Evolutionary conservation across 2,797 vertebrate species (phyloP).

Genomic region (Danio choprae): DNA sequence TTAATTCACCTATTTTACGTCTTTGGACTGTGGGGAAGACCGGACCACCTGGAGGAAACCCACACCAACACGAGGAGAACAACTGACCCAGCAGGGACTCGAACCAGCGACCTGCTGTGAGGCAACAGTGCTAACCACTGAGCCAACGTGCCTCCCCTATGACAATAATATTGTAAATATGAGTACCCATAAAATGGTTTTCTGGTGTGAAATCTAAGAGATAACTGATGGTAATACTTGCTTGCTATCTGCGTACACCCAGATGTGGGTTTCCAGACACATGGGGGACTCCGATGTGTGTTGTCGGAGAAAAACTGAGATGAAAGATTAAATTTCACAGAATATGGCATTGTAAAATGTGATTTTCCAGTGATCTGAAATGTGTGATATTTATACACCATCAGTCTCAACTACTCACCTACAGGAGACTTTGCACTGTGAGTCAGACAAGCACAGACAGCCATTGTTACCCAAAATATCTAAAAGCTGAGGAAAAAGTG

Average conservation of each 20-base stretch:
- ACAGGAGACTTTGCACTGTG: background rate
- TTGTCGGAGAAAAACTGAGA: background rate
- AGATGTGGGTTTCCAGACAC: background rate
- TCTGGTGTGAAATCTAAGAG: background rate
- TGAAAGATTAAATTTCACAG: background rate
- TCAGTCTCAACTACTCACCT: no score
- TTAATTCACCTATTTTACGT: no score
- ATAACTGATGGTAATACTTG: background rate
- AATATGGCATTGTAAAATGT: background rate
- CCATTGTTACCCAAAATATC: conserved; percentile 8
- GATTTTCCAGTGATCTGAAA: background rate
- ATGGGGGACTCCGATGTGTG: background rate
- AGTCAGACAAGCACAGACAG: background rate
- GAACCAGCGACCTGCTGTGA: no score
- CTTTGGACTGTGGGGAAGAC: no score
- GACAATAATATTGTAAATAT: no score
- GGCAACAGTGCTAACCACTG: no score
- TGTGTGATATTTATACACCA: background rate
- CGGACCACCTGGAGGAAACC: no score
- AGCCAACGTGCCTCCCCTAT: no score
- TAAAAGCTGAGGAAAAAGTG: background rate
- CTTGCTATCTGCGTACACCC: background rate
- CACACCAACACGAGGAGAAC: no score
- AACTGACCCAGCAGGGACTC: no score
- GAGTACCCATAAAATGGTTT: background rate